Base-by-base conservation (phyloP, 2,888 invertebrate genomes). In the Strigamia transsilvanica region DNA sequence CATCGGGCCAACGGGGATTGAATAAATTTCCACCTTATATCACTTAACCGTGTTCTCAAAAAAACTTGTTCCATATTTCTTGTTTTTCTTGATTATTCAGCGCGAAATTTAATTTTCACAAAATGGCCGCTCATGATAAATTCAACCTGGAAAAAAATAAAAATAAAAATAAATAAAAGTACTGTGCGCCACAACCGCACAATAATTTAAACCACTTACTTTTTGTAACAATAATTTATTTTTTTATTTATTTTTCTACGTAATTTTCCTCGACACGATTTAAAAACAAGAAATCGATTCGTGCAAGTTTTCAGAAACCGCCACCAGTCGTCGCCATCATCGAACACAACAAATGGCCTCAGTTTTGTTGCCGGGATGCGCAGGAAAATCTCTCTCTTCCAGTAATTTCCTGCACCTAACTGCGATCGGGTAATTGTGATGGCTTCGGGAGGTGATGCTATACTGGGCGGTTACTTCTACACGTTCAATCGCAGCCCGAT, bases 401-500 rank as follows among this genome's bases (percentile, higher is more conserved):
- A 4, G 9, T 10, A 46, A 10, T 46, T 13, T 15, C 46, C 15
- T 13, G 4, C 15, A 46, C 15, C 46, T n/a, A n/a, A 34, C 7
- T 34, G 34, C 7, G 7, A 51, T 51, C 51, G 21, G 10, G 1
- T 66, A 32, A 27, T 27, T n/a, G n/a, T 10, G 4, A 81, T 81
- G 81, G 81, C 81, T 4, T 81, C 56, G 1, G 81, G 81, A 4
- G 81, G 81, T 7, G 81, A 81, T n/a, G 27, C 66, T n/a, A 66
- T 56, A 7, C 18, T 81, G 6, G 66, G 61, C 2, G 66, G 66
- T 1, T 81, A 81, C 27, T 81, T 81, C 34, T 81, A 81, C n/a
- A 81, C 81, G 32, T 81, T 81, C 56, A 81, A 81, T 21, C 56
- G 81, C n/a, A 81, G 61, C 18, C 81, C 81, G 7, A 32, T 21